Conservation (phyloP, 2,113 vertebrate species). For the Opisthocomus hoazin region DNA sequence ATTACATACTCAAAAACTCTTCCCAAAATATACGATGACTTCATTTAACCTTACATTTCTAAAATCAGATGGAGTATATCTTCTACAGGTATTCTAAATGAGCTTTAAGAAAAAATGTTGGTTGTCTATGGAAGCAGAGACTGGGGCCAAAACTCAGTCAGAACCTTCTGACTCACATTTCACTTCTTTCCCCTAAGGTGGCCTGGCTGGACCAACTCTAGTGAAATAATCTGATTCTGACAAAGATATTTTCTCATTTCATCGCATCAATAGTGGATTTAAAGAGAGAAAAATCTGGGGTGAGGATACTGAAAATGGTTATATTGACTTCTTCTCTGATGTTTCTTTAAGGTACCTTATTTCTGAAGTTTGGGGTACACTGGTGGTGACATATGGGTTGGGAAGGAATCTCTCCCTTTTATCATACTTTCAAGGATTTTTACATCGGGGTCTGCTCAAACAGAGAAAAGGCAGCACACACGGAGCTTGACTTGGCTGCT, state of each 20-base stretch:
- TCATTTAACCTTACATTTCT: neutral
- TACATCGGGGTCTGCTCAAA: neutral
- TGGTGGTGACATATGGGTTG: accelerated
- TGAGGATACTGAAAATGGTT: neutral
- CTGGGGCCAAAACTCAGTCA: neutral
- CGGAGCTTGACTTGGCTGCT: neutral
- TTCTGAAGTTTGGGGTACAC: neutral
- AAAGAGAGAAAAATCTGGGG: neutral
- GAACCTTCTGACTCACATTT: neutral
- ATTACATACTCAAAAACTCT: neutral
- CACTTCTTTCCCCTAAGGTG: neutral
- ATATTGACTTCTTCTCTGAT: neutral
- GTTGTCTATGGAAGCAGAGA: neutral
- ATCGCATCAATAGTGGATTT: neutral
- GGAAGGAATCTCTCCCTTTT: neutral
- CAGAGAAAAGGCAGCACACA: neutral
- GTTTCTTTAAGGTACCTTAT: neutral
- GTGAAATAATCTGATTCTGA: neutral
- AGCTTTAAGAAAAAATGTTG: neutral
- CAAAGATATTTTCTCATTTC: neutral
- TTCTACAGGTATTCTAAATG: neutral
- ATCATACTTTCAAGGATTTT: neutral
- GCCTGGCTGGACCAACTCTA: neutral
- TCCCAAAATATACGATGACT: neutral
- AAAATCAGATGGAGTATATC: neutral